phyloP scores from a whole-genome alignment of 1,140 invertebrate genomes.

The Orius insidiosus region DNA sequence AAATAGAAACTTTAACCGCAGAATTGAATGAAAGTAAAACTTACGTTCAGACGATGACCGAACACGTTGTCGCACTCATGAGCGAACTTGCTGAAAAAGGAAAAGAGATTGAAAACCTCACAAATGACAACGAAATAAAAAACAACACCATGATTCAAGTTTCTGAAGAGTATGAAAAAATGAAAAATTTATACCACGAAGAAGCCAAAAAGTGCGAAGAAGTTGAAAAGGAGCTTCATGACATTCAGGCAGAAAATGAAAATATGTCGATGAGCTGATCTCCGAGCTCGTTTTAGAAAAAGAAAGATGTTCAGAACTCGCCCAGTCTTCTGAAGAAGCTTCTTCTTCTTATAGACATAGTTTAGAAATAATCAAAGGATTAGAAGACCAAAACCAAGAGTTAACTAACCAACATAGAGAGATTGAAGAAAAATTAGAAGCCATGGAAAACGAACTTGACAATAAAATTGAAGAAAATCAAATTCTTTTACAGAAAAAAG shows the following conservation, averaged over 20 bases:
- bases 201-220: slow-evolving; percentile 4
- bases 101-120: slow-evolving; percentile 5
- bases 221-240: slow-evolving; percentile 13
- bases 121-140: slow-evolving; percentile 14
- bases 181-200: slow-evolving; percentile 14
- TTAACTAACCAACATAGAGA: slow-evolving; percentile 1
- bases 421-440: neutral
- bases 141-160: slow-evolving; percentile 12
- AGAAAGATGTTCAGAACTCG: slow-evolving; percentile 15
- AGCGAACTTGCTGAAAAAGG: slow-evolving; percentile 12
- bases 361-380: neutral
- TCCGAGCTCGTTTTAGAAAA: slow-evolving; percentile 18
- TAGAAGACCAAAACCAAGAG: slow-evolving; percentile 8
- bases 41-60: slow-evolving; percentile 11
- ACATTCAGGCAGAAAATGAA: slow-evolving; percentile 10
- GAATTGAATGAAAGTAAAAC: slow-evolving; percentile 13
- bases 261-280: slow-evolving; percentile 17
- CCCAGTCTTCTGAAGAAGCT: slow-evolving; percentile 3
- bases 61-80: slow-evolving; percentile 13
- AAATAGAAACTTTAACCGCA: slow-evolving; percentile 6
- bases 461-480: slow-evolving; percentile 1
- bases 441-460: slow-evolving; percentile 2
- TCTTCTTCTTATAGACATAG: too few species aligned
- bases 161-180: slow-evolving; percentile 15
- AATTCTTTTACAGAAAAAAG: neutral